phyloP scores from a whole-genome alignment of 2,113 vertebrate genomes.

The Hippocampus zosterae region DNA sequence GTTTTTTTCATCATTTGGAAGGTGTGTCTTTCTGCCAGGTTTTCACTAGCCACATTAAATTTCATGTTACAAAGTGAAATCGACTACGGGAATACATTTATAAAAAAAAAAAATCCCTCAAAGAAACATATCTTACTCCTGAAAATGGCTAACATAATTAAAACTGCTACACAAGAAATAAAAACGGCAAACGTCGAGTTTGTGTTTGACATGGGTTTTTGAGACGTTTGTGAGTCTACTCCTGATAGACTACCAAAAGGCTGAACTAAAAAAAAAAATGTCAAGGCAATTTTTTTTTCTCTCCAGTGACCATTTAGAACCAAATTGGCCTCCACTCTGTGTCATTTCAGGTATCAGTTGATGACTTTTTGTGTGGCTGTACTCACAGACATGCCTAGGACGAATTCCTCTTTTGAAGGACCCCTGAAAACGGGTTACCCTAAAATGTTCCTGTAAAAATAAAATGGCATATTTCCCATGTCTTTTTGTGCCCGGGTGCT shows the following conservation, averaged over 20 bases:
- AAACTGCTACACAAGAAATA: neutral
- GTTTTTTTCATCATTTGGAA: constrained; percentile 8
- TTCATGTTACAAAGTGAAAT: neutral
- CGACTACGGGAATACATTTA: neutral
- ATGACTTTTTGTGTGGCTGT: too few relatives aligned
- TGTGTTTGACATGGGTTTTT: neutral
- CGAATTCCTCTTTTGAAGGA: neutral
- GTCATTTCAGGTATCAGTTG: neutral
- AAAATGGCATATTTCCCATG: neutral
- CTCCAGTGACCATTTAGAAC: neutral
- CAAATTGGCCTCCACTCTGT: neutral
- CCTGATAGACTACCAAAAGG: too few relatives aligned
- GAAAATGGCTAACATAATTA: neutral
- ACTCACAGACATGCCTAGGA: neutral
- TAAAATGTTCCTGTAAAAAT: neutral
- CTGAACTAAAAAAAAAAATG: neutral
- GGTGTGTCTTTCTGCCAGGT: constrained; percentile 5
- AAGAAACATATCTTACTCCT: neutral
- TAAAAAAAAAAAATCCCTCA: neutral
- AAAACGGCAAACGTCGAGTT: neutral
- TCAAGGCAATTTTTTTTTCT: neutral
- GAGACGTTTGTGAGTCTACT: neutral
- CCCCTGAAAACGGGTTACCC: neutral
- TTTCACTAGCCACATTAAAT: neutral
- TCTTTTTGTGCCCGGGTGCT: neutral